Evolutionary conservation across 2,888 invertebrate species (phyloP).

Genomic region (Dichetophora obliterata): DNA sequence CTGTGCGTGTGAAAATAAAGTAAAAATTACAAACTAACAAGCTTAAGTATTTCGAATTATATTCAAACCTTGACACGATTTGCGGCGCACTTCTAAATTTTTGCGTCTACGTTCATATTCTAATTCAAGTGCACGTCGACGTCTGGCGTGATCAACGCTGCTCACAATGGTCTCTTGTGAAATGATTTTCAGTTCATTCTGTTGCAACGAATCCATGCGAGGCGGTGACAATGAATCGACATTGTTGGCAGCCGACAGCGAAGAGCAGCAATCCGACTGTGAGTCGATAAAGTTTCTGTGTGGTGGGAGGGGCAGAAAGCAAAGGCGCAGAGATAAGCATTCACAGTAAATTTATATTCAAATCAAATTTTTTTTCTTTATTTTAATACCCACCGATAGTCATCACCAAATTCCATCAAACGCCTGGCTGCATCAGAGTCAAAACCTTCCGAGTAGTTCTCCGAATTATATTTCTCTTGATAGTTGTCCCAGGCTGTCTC

Average conservation of each 20-base stretch:
- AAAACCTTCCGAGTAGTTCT: conserved; percentile 87
- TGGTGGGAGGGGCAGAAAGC: neutral
- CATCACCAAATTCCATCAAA: conserved; percentile 89
- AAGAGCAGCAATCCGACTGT: conserved; percentile 89
- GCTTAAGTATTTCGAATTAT: conserved; percentile 40
- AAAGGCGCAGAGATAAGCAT: neutral
- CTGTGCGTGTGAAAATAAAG: conserved; percentile 36
- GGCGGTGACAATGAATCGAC: conserved; percentile 71
- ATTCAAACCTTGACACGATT: conserved; percentile 66
- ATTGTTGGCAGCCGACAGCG: conserved; percentile 77
- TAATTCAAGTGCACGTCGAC: conserved; percentile 67
- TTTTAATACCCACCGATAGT: conserved; percentile 75
- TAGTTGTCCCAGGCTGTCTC: conserved; percentile 97
- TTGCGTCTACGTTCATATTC: conserved; percentile 68
- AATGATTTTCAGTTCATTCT: conserved; percentile 64
- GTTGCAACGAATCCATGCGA: conserved; percentile 68
- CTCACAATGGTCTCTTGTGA: conserved; percentile 66
- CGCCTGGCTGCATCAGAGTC: conserved; percentile 88
- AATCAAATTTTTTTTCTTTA: neutral
- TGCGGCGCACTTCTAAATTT: conserved; percentile 66
- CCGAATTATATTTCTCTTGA: conserved; percentile 94
- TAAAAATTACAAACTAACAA: neutral
- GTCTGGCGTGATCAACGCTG: conserved; percentile 68
- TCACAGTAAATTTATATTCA: neutral
- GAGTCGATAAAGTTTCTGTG: conserved; percentile 83